A percentile compares a stretch with the other conserved stretches of the same genome.
Conservation (phyloP, 1,140 invertebrate species). For the Drosophila orena region DNA sequence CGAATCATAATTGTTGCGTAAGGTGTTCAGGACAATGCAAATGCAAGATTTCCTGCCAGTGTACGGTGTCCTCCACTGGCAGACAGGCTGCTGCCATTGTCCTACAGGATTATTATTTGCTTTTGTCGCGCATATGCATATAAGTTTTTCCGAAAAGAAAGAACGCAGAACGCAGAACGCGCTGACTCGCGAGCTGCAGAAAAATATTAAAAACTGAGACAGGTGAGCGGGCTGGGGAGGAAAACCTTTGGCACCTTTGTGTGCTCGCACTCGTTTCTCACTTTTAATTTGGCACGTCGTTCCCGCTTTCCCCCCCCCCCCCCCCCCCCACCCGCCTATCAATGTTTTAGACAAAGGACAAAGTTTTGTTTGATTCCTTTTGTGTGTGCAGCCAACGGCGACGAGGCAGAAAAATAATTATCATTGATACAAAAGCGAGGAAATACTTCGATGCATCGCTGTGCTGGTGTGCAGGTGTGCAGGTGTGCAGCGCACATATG, state of each 20-base stretch:
- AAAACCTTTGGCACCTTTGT: slow-evolving; percentile 77
- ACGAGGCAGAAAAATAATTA: slow-evolving; percentile 74
- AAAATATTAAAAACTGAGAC: slow-evolving; percentile 65
- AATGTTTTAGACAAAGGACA: slow-evolving; percentile 71
- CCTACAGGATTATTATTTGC: slow-evolving; percentile 52
- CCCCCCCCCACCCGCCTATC: no score
- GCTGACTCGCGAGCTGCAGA: slow-evolving; percentile 47
- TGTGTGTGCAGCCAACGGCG: slow-evolving; percentile 72
- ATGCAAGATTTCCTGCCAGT: background rate
- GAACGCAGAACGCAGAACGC: slow-evolving; percentile 50
- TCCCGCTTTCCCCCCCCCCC: slow-evolving; percentile 2
- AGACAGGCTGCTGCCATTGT: slow-evolving; percentile 21
- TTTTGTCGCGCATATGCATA: slow-evolving; percentile 46
- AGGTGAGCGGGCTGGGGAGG: background rate
- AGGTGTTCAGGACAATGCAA: background rate
- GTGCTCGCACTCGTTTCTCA: slow-evolving; percentile 76
- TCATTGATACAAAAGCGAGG: slow-evolving; percentile 78
- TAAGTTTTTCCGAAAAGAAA: slow-evolving; percentile 63
- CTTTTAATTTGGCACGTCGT: slow-evolving; percentile 73
- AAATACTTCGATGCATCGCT: slow-evolving; percentile 48
- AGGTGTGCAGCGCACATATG: slow-evolving; percentile 32
- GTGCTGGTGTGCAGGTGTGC: slow-evolving; percentile 5
- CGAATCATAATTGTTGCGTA: no score
- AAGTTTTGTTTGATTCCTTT: slow-evolving; percentile 84
- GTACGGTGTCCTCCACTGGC: background rate